These are phyloP conservation scores for Willowsia nigromaculata DNA, from an alignment of 2,888 invertebrate genomes.

Conservation along the genomic window DNA sequence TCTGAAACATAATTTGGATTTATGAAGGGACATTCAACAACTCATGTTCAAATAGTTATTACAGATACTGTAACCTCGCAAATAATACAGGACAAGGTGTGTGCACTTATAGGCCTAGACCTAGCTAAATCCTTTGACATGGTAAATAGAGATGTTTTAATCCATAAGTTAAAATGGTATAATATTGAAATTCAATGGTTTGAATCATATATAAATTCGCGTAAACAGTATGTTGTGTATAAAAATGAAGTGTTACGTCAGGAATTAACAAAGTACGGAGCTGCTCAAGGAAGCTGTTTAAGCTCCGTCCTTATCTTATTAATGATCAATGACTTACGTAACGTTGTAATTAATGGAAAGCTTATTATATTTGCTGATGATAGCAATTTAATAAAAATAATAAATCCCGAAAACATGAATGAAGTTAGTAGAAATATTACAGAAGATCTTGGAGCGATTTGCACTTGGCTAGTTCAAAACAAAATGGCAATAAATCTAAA, in stretches of 20 bases:
- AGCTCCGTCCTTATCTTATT: no score
- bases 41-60: constrained; percentile 26
- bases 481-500: constrained; percentile 40
- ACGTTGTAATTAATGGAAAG: no score
- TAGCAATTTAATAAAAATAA: neutral
- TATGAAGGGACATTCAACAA: no score
- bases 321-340: no score
- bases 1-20: constrained; percentile 56
- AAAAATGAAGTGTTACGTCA: neutral
- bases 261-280: neutral
- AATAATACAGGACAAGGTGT: constrained; percentile 41
- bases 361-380: constrained; percentile 66
- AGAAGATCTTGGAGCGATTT: neutral
- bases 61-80: constrained; percentile 38
- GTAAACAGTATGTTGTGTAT: constrained; percentile 50
- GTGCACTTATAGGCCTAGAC: constrained; percentile 52
- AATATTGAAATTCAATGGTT: constrained; percentile 49
- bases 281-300: neutral
- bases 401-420: neutral
- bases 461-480: constrained; percentile 34
- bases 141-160: constrained; percentile 27
- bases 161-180: constrained; percentile 58
- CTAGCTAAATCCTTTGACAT: constrained; percentile 66
- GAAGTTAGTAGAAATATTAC: neutral
- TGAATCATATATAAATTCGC: constrained; percentile 8